These are phyloP conservation scores for Branchipolynoe longqiensis DNA, from an alignment of 2,888 invertebrate genomes.

Conservation along the genomic window DNA sequence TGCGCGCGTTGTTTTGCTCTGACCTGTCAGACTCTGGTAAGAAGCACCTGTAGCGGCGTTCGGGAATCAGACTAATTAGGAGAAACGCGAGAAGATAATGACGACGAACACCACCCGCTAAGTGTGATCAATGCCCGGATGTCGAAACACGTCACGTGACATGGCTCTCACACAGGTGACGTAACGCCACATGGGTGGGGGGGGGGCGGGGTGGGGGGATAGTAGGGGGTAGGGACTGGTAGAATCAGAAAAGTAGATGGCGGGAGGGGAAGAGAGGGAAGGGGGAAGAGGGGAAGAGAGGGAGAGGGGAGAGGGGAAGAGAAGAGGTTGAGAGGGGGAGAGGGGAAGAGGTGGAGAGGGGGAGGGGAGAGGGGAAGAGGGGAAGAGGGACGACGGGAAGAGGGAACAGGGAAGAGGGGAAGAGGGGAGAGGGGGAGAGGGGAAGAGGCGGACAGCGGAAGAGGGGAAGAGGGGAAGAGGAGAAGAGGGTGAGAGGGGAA, in stretches of 20 bases:
- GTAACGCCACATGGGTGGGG: not conserved
- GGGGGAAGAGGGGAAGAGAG: not conserved
- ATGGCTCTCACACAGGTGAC: conserved; percentile 29
- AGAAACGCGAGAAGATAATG: conserved; percentile 18
- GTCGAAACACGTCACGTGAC: conserved; percentile 44
- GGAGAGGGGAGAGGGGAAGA: not conserved
- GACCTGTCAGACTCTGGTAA: no score
- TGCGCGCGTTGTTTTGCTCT: no score
- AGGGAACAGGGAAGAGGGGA: not conserved
- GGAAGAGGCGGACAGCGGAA: not conserved
- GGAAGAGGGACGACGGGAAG: not conserved
- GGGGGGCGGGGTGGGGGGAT: not conserved
- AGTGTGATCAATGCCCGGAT: conserved; percentile 55
- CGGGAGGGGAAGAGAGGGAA: not conserved
- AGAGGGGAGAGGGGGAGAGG: not conserved
- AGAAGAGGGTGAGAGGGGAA: not conserved
- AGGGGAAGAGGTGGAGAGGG: not conserved
- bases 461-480: not conserved
- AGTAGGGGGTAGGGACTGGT: not conserved
- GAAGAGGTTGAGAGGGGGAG: not conserved
- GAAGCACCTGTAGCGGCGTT: not conserved
- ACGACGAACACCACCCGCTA: not conserved
- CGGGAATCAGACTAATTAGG: conserved; percentile 50
- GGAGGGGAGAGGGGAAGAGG: not conserved
- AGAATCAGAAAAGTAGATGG: not conserved